These are phyloP conservation scores for Oxycera nigricornis DNA, from an alignment of 2,888 invertebrate species.

Conservation along the genomic window DNA sequence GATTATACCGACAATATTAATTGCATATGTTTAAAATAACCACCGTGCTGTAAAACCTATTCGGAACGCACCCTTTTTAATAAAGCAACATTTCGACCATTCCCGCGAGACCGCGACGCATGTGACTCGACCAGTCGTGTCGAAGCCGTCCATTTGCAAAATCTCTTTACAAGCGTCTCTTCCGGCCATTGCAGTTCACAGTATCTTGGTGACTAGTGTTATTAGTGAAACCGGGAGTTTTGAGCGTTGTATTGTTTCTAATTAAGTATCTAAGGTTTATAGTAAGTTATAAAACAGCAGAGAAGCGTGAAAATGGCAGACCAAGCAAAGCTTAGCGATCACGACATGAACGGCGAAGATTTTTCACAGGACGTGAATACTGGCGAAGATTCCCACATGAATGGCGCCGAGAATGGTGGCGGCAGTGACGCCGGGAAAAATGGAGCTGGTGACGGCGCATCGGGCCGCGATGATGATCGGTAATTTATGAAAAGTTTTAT, in stretches of 20 bases:
- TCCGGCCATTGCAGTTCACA: conserved; percentile 55
- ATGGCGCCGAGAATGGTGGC: conserved; percentile 61
- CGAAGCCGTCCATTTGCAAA: conserved; percentile 36
- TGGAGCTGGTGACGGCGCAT: conserved; percentile 72
- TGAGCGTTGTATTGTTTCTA: conserved; percentile 12
- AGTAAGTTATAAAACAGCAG: not conserved
- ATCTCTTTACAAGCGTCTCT: conserved; percentile 54
- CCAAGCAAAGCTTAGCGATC: conserved; percentile 69
- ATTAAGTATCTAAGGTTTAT: conserved; percentile 17
- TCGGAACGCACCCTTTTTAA: no score
- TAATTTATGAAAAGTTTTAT: conserved; percentile 61
- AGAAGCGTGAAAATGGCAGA: conserved; percentile 63
- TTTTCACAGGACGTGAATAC: conserved; percentile 77
- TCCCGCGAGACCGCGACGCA: not conserved
- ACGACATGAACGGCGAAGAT: conserved; percentile 80
- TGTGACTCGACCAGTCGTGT: conserved; percentile 7
- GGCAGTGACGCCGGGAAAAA: conserved; percentile 59
- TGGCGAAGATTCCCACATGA: conserved; percentile 70
- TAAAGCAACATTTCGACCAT: conserved; percentile 21
- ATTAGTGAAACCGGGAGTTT: conserved; percentile 30
- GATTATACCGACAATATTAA: no score
- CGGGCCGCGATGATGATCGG: conserved; percentile 82
- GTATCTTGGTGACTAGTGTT: conserved; percentile 31
- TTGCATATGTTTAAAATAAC: no score
- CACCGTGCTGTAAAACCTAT: no score